Base-by-base conservation (phyloP, 2,113 vertebrate species). In the Oncorhynchus clarkii region DNA sequence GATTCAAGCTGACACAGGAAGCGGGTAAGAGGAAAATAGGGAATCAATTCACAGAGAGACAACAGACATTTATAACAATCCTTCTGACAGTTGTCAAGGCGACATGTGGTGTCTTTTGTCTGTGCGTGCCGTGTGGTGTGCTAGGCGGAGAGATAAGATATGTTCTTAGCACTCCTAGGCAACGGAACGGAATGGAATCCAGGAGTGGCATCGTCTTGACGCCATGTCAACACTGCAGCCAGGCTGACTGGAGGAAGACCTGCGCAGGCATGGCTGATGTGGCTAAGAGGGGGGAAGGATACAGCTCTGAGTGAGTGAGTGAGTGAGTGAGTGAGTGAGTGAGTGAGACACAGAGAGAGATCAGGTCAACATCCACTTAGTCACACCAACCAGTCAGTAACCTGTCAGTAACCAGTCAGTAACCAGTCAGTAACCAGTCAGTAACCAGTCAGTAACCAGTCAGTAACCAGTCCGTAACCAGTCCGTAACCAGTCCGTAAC, bases 41-140 rank as follows among this genome's bases (percentile, higher is more conserved):
- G 26, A 86, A 76, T 75, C 70, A 69, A 78, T 83, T 83, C 62
- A 76, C 68, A 73, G 76, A 82, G 49, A 76, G 71, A 80, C 70
- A 72, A 70, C 71, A 71, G 13, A 70, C 70, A 70, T 80, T 79
- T 70, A 71, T 29, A 80, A 83, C 69, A 59, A 71, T 24, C 13
- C 29, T 54, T 76, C 68, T 70, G 80, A 80, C 81, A 72, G 86
- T 89, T 89, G 85, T 86, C 86, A 84, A 72, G 84, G 86, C 85
- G 84, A 87, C 85, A 60, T 65, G 18, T 31, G 27, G n/a, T 71
- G 62, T 78, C 80, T 79, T 74, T 81, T 78, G 72, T 81, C 67
- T 24, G 9, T 70, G 78, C n/a, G 45, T 54, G 51, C 4, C 16
- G 16, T 54, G 51, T 18, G 16, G 51, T 18, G 51, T 14, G 51